These are phyloP conservation scores for Antedon bifida DNA, from an alignment of 35 echinoderm and acorn worm genomes.

Conservation along the genomic window DNA sequence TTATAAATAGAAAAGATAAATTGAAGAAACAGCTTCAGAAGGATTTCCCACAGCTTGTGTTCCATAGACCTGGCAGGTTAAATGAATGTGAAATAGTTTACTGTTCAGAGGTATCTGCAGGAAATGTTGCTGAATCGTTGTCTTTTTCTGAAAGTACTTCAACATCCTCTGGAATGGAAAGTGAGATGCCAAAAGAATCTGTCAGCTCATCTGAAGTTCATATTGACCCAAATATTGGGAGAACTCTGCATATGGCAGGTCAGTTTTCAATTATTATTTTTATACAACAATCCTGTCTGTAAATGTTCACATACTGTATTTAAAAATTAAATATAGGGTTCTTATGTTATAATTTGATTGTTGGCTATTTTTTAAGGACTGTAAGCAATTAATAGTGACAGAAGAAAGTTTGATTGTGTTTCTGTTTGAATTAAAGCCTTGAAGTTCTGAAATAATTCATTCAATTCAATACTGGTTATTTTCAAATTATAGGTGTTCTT, in stretches of 20 bases:
- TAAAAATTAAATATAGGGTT: too few species aligned
- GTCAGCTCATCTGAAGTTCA: too few species aligned
- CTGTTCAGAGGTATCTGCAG: background rate
- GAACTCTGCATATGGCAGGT: background rate
- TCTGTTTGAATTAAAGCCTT: background rate
- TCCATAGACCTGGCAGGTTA: background rate
- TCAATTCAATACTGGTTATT: background rate
- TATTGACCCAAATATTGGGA: background rate
- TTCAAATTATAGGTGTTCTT: background rate
- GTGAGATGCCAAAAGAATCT: background rate
- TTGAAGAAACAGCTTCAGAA: background rate
- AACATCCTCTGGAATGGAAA: background rate
- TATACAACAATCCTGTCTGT: too few species aligned
- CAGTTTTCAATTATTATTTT: too few species aligned
- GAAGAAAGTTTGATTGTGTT: background rate
- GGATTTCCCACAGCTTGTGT: background rate
- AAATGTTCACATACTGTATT: too few species aligned
- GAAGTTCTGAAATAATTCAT: background rate
- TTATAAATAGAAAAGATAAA: background rate
- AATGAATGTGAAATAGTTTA: slow-evolving; percentile 2
- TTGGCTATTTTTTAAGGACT: too few species aligned
- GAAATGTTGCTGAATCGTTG: background rate
- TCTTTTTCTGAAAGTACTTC: background rate
- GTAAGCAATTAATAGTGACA: background rate
- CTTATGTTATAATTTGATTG: too few species aligned